A percentile compares a stretch with the other conserved stretches of the same genome.
These are phyloP conservation scores for Ambastaia sidthimunki DNA, from an alignment of 2,797 vertebrate genomes.

Conservation along the genomic window DNA sequence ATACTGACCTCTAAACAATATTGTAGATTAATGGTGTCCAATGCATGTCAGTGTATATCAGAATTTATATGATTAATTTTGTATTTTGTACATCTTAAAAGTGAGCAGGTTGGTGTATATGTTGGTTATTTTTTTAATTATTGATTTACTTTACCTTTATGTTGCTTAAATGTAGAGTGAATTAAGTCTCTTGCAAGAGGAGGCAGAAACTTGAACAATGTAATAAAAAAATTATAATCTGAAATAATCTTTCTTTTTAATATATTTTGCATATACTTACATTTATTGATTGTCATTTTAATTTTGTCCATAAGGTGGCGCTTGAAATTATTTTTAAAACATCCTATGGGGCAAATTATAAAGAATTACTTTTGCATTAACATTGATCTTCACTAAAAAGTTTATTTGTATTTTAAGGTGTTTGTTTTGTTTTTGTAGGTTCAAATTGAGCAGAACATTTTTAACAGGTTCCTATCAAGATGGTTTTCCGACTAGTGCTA, in stretches of 20 bases:
- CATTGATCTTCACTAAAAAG: too few species aligned
- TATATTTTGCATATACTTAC: background rate
- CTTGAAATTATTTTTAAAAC: background rate
- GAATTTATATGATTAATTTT: background rate
- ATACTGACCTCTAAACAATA: background rate
- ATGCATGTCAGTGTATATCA: background rate
- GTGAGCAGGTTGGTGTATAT: background rate
- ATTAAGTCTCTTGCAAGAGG: too few species aligned
- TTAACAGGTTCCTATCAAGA: too few species aligned
- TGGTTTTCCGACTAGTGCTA: background rate
- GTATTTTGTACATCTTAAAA: background rate
- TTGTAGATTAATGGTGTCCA: background rate
- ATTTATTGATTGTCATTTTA: background rate
- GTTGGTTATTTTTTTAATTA: constrained; percentile 10
- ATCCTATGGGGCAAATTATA: background rate
- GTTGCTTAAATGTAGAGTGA: too few species aligned
- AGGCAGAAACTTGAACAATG: background rate
- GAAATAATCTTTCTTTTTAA: background rate
- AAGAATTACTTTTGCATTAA: constrained; percentile 9
- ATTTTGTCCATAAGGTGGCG: constrained; percentile 10
- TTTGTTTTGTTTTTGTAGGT: too few species aligned
- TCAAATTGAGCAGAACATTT: too few species aligned
- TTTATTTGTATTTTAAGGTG: background rate
- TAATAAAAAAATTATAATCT: constrained; percentile 6
- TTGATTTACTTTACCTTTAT: too few species aligned